Conservation (phyloP, 2,888 invertebrate species). For the Seira ritae region DNA sequence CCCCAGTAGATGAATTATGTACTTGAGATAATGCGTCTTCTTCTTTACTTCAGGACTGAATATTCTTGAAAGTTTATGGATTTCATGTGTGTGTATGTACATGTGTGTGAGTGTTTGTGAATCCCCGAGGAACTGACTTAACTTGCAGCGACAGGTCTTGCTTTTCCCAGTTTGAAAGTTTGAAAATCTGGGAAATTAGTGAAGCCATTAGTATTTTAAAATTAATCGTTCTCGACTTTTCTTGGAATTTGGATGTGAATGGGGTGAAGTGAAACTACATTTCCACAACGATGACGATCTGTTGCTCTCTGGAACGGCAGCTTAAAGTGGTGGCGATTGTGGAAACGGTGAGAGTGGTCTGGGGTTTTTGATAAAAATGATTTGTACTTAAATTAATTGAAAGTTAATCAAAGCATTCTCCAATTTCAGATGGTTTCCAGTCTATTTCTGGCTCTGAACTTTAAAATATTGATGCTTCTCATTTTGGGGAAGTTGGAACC, state of each 20-base stretch:
- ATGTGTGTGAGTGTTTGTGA: no score
- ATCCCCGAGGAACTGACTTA: no score
- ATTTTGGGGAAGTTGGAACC: slow-evolving; percentile 25
- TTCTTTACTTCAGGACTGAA: no score
- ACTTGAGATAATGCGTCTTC: no score
- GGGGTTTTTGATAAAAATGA: background rate
- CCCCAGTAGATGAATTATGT: background rate
- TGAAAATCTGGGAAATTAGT: no score
- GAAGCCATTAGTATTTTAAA: no score
- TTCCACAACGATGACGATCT: background rate
- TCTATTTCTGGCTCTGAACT: slow-evolving; percentile 51
- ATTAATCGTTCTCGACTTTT: background rate
- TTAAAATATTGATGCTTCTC: slow-evolving; percentile 60
- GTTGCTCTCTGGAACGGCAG: slow-evolving; percentile 37
- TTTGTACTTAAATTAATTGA: background rate
- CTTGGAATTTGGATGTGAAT: background rate
- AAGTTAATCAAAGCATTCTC: background rate
- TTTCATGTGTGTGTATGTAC: no score
- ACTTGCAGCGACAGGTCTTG: no score
- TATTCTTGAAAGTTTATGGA: background rate
- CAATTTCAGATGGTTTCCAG: slow-evolving; percentile 45
- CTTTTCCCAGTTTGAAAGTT: no score
- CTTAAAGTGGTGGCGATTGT: slow-evolving; percentile 50
- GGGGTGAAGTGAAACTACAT: background rate
- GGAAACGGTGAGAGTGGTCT: slow-evolving; percentile 54